phyloP scores from a whole-genome alignment of 2,888 invertebrate species.

The Eupithecia pulchellata region DNA sequence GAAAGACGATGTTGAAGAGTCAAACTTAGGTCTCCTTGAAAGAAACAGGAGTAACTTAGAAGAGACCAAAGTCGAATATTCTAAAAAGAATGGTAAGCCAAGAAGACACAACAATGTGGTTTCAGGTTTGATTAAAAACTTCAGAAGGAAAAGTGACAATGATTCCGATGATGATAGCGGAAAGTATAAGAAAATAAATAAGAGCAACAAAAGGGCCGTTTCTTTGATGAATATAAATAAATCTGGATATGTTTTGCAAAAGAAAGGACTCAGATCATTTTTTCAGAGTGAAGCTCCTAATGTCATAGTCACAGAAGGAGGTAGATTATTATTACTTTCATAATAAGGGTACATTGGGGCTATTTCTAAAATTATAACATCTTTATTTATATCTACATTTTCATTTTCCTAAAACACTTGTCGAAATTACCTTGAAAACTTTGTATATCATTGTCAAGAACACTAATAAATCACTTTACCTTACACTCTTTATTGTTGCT shows the following conservation, averaged over 20 bases:
- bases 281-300: slow-evolving; percentile 80
- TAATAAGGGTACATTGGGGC: slow-evolving; percentile 20
- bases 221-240: slow-evolving; percentile 73
- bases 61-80: slow-evolving; percentile 65
- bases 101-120: slow-evolving; percentile 66
- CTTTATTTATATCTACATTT: not conserved
- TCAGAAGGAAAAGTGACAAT: slow-evolving; percentile 68
- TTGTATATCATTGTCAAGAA: not conserved
- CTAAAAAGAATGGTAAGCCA: slow-evolving; percentile 73
- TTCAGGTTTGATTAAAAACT: slow-evolving; percentile 70
- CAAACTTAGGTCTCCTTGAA: slow-evolving; percentile 76
- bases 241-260: slow-evolving; percentile 68
- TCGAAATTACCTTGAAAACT: not conserved
- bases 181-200: slow-evolving; percentile 79
- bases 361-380: slow-evolving; percentile 11
- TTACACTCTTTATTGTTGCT: not conserved
- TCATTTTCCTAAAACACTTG: slow-evolving; percentile 14
- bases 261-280: slow-evolving; percentile 72
- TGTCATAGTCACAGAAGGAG: slow-evolving; percentile 83
- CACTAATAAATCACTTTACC: slow-evolving; percentile 6
- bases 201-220: slow-evolving; percentile 77
- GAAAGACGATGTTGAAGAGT: slow-evolving; percentile 53
- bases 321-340: slow-evolving; percentile 55
- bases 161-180: slow-evolving; percentile 80
- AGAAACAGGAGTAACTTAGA: slow-evolving; percentile 62